These are phyloP conservation scores for Anthopleura xanthogrammica DNA, from an alignment of 92 coral and sea anemone species.

Conservation along the genomic window DNA sequence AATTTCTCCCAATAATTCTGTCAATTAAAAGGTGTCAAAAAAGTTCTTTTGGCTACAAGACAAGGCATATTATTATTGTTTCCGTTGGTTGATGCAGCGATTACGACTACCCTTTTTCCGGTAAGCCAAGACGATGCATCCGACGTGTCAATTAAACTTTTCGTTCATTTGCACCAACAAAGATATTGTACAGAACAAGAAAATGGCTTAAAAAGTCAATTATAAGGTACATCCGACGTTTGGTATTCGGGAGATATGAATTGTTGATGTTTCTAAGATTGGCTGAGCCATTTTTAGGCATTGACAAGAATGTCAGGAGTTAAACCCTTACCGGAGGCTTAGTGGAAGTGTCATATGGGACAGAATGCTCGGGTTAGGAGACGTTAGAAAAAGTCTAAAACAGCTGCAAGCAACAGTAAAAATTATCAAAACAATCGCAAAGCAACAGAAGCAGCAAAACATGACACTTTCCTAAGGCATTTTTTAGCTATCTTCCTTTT, in stretches of 20 bases:
- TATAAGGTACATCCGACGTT: constrained; percentile 6
- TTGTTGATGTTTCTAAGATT: not conserved
- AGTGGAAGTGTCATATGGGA: not conserved
- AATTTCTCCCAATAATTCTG: too few relatives aligned
- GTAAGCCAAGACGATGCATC: not conserved
- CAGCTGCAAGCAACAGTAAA: too few relatives aligned
- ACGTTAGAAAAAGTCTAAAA: too few relatives aligned
- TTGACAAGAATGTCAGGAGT: not conserved
- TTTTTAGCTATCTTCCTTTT: too few relatives aligned
- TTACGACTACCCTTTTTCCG: not conserved
- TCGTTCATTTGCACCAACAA: not conserved
- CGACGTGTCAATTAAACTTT: constrained; percentile 4
- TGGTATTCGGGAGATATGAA: not conserved
- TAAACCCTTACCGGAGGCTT: not conserved
- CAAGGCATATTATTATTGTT: not conserved
- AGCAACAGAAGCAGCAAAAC: too few relatives aligned
- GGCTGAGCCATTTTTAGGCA: not conserved
- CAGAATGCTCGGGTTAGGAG: not conserved
- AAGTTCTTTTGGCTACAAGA: not conserved
- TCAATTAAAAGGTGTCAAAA: not conserved
- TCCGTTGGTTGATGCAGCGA: not conserved
- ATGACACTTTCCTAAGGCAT: too few relatives aligned
- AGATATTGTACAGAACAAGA: not conserved
- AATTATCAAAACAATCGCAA: too few relatives aligned
- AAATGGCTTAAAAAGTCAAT: not conserved